Conservation (phyloP, 2,888 invertebrate species). For the Oligia strigilis region DNA sequence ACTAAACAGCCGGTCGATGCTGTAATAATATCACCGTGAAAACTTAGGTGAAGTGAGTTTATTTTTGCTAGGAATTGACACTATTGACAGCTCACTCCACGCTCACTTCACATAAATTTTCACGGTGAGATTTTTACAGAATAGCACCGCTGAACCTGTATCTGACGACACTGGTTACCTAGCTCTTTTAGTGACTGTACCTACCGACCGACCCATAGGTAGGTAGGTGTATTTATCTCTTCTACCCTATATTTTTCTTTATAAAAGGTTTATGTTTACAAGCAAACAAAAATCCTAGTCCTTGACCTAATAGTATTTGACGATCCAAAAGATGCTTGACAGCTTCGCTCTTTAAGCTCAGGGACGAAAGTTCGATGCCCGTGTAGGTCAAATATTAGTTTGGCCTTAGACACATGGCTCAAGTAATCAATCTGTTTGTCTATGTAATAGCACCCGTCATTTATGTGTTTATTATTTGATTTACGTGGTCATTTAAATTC, state of each 20-base stretch:
- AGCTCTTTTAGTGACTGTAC: too few species aligned
- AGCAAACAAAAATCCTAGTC: conserved; percentile 3
- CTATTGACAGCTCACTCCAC: too few species aligned
- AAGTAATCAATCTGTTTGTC: conserved; percentile 43
- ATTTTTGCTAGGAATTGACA: too few species aligned
- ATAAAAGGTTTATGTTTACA: not conserved
- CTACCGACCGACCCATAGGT: too few species aligned
- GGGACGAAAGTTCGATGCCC: conserved; percentile 38
- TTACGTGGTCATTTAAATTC: conserved; percentile 31
- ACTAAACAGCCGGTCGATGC: too few species aligned
- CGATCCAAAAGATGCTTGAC: conserved; percentile 3
- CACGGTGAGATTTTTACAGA: too few species aligned
- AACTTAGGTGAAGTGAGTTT: too few species aligned
- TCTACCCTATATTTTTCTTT: not conserved
- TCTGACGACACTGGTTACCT: too few species aligned
- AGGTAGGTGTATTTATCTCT: too few species aligned
- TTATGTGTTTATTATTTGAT: conserved; percentile 25
- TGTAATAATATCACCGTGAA: too few species aligned
- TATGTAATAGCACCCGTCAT: conserved; percentile 39
- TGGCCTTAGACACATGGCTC: conserved; percentile 23
- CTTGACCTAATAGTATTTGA: conserved; percentile 10
- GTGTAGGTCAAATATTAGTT: conserved; percentile 45
- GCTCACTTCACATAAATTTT: too few species aligned
- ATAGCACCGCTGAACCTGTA: too few species aligned
- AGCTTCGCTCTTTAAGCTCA: conserved; percentile 21